Evolutionary conservation across 2,888 invertebrate genomes (phyloP).

Genomic region (Amphipyra tragopoginis): DNA sequence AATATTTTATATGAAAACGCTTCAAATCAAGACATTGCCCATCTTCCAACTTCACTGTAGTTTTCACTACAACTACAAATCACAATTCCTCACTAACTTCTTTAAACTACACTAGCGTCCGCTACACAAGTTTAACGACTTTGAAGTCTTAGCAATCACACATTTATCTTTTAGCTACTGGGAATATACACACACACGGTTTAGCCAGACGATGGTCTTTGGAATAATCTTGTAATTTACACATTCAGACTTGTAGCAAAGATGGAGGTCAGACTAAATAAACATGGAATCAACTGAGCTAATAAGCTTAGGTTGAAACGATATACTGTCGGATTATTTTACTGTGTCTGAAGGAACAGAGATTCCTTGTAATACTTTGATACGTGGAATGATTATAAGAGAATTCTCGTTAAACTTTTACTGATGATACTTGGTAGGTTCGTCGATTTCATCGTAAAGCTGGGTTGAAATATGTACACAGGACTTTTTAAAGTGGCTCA

Average conservation of each 20-base stretch:
- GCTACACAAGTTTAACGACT: slow-evolving; percentile 14
- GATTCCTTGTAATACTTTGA: neutral
- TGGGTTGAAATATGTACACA: no score
- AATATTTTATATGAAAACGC: no score
- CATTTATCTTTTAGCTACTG: slow-evolving; percentile 1
- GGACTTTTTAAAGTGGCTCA: no score
- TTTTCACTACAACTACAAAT: neutral
- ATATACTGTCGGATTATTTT: slow-evolving; percentile 25
- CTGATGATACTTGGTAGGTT: neutral
- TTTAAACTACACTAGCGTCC: neutral
- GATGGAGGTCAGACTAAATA: slow-evolving; percentile 46
- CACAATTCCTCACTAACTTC: slow-evolving; percentile 1
- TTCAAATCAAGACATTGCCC: no score
- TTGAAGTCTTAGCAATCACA: slow-evolving; percentile 1
- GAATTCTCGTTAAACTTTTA: neutral
- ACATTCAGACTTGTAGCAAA: slow-evolving; percentile 16
- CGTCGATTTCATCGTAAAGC: no score
- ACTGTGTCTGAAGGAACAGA: neutral
- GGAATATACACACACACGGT: slow-evolving; percentile 4
- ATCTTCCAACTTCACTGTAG: neutral
- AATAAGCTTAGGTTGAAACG: slow-evolving; percentile 30
- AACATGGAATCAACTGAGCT: slow-evolving; percentile 45
- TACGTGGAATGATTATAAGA: neutral
- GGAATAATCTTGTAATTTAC: slow-evolving; percentile 50
- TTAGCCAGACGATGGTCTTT: slow-evolving; percentile 25